phyloP scores from a whole-genome alignment of 2,797 vertebrate species.

The Cuniculus paca region DNA sequence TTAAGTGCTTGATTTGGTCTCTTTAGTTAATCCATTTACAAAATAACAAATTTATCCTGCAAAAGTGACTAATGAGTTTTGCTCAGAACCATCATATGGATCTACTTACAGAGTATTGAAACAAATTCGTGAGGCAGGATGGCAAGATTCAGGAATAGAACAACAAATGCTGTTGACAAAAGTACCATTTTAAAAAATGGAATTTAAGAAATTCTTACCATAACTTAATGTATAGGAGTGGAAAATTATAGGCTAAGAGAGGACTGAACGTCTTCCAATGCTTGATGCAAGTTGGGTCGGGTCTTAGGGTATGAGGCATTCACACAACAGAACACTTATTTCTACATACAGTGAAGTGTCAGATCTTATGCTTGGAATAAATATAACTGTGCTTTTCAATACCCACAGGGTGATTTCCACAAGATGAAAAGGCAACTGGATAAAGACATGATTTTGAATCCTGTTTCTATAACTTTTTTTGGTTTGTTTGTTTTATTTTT shows the following conservation, averaged over 20 bases:
- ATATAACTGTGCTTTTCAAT: constrained; percentile 1
- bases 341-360: constrained; percentile 19
- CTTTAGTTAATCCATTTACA: not conserved
- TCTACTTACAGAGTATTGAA: not conserved
- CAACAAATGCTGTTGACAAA: not conserved
- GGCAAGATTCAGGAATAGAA: not conserved
- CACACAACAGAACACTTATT: not conserved
- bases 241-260: constrained; percentile 38
- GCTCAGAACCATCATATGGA: not conserved
- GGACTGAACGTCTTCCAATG: not conserved
- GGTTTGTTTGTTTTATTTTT: not conserved
- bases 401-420: not conserved
- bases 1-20: constrained; percentile 32
- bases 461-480: not conserved
- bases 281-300: not conserved
- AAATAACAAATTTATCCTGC: not conserved
- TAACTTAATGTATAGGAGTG: not conserved
- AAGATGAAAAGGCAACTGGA: not conserved
- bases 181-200: constrained; percentile 28
- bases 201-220: constrained; percentile 47
- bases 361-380: constrained; percentile 23
- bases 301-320: not conserved
- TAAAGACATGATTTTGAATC: constrained; percentile 4
- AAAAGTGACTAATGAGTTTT: constrained; percentile 1
- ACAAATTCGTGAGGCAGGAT: constrained; percentile 11